These are phyloP conservation scores for Orycteropus afer DNA, from an alignment of 2,113 vertebrate genomes.

Conservation along the genomic window DNA sequence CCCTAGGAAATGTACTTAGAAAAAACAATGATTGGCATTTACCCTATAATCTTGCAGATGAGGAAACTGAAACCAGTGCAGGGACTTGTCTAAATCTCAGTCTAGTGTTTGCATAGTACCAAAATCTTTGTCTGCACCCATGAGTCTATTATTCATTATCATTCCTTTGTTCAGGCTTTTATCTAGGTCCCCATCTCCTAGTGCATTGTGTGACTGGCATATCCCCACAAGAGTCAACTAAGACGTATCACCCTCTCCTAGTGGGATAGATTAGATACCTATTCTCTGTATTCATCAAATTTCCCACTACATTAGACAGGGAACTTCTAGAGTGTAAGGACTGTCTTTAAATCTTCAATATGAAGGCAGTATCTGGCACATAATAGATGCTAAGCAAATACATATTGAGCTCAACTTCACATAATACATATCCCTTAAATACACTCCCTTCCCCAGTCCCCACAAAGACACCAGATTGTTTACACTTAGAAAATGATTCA, in stretches of 20 bases:
- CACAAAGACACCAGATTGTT: not conserved
- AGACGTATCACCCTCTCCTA: too few relatives aligned
- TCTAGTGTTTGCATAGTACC: rapidly evolving
- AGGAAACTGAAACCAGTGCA: not conserved
- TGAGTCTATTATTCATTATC: rapidly evolving
- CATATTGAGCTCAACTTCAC: not conserved
- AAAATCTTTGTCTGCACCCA: not conserved
- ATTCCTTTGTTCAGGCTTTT: not conserved
- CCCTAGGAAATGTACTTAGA: not conserved
- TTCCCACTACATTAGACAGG: not conserved
- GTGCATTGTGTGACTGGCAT: not conserved
- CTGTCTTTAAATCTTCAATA: not conserved
- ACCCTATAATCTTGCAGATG: not conserved
- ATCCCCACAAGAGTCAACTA: not conserved
- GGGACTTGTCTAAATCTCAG: not conserved
- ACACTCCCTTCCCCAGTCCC: not conserved
- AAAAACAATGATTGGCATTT: not conserved
- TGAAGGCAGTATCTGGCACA: not conserved
- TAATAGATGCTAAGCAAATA: not conserved
- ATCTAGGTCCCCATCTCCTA: not conserved
- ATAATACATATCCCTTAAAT: not conserved
- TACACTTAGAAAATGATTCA: not conserved
- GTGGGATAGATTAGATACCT: not conserved
- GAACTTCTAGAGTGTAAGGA: not conserved
- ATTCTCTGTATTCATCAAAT: not conserved